These are phyloP conservation scores for Meles meles DNA, from an alignment of 2,113 vertebrate genomes.

Conservation along the genomic window DNA sequence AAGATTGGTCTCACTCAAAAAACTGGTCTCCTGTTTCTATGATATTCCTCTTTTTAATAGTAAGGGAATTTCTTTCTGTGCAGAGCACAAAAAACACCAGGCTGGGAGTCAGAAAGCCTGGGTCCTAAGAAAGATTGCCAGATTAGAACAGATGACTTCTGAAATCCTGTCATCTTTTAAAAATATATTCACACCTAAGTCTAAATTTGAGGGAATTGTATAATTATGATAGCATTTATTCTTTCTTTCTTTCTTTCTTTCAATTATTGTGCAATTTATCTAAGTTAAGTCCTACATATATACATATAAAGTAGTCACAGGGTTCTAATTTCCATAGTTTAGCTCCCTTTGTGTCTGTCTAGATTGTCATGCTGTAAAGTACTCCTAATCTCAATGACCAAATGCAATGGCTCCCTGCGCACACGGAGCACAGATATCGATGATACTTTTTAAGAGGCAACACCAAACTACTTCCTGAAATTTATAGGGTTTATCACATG, in stretches of 20 bases:
- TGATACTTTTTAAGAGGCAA: neutral
- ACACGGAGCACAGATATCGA: neutral
- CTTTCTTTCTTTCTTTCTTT: neutral
- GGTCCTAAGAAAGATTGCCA: neutral
- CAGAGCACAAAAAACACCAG: neutral
- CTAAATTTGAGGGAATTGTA: slow-evolving; percentile 6
- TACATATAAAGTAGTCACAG: neutral
- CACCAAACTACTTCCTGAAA: neutral
- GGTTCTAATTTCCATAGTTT: neutral
- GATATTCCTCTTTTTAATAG: slow-evolving; percentile 21
- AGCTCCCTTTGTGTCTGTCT: neutral
- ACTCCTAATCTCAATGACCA: neutral
- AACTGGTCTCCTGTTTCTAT: slow-evolving; percentile 5
- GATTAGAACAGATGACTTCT: neutral
- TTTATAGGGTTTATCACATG: neutral
- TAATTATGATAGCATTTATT: neutral
- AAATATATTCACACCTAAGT: neutral
- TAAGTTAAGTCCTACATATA: neutral
- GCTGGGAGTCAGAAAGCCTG: neutral
- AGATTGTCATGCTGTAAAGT: neutral
- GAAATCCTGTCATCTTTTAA: neutral
- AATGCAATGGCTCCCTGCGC: neutral
- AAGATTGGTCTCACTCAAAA: slow-evolving; percentile 16
- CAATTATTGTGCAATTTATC: neutral
- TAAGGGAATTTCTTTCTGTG: neutral